Evolutionary conservation across 2,888 invertebrate genomes (phyloP), one percentile per base, ranked within the genome.

Genomic region (Dryadula phaetusa): DNA sequence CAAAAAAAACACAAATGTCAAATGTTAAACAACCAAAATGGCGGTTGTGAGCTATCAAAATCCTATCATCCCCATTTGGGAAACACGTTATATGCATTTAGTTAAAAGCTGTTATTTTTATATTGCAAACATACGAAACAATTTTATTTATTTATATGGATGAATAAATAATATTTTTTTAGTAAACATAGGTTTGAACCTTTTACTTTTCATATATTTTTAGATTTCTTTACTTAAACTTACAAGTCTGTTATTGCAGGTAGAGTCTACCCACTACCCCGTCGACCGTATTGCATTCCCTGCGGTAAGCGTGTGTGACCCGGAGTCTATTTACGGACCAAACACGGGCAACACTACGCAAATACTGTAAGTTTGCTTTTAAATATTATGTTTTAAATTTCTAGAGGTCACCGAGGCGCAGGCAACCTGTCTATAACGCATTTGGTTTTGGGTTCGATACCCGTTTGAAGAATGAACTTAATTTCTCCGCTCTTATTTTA

Each of bases 341-440:
- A 79, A 77, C 3, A 82, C 88, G 0, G 58, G 72, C 0, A 83
- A 86, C 28, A 80, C 88, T 3, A 84, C 85, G 0, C 72, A 82
- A 6, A 78, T 92, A 44, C 67, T 92, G 91, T 91, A 77, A 86
- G 90, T 83, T 71, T 28, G n/a, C n/a, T n/a, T n/a, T n/a, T n/a
- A n/a, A n/a, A n/a, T n/a, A n/a, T 22, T 8, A 25, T 1, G 10
- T 28, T 28, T 52, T 16, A 25, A 8, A 28, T 4, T 14, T 34
- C 3, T n/a, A 28, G 6, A 28, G 28, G n/a, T 32, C 8, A 32
- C 8, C 5, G 32, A 8, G 32, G 12, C 3, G 37, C 12, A 12
- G 37, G 6, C 12, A 6, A 6, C 1, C 32, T 32, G 32, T 8
- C 7, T 7, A n/a, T n/a, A n/a, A n/a, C n/a, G n/a, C n/a, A n/a